Base-by-base conservation (phyloP, 2,888 invertebrate species). In the Aphodius granarius region DNA sequence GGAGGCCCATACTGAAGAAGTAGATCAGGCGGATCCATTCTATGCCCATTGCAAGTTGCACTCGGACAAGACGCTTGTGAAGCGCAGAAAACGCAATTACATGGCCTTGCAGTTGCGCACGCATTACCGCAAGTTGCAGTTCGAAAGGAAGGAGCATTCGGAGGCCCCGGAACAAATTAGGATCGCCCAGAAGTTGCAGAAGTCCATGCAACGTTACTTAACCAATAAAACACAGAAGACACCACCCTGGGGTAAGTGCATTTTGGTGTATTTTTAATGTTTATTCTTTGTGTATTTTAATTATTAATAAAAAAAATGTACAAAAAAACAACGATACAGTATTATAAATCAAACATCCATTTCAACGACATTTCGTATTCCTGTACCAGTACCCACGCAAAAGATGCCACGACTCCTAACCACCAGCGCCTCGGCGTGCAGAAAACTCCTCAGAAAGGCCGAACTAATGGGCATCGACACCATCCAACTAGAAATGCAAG, bases 41-140 rank as follows among this genome's bases (percentile, higher is more conserved):
- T 98, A 97, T 86, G 98, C 98, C 0, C 97, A 98, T 85, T 99
- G 98, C 86, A 95, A 95, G 86, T 90, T 97, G 70, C 98, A 99
- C 87, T 97, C 97, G 0, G 98, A 98, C 84, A 97, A 97, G 86
- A 91, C 94, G 3, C 90, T 95, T 77, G 93, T 96, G 63, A 93
- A 94, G 83, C 91, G 93, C 84, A 91, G 95, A 5, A 92, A 93
- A 83, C 89, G 94, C 3, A 97, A 97, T 85, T 97, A 95, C 91
- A 89, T 97, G 77, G 95, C 97, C 0, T 88, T 97, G 74, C 95
- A 96, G 84, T 89, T 96, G 80, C 90, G 96, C 78, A 94, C 94
- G 15, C 92, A 94, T 75, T 92, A 91, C 82, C 89, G 92, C 84
- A 90, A 89, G 79, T 85, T 89, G 75, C 89, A 90, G 82, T 85